phyloP scores from a whole-genome alignment of 2,888 invertebrate species.

The Melanostoma mellinum region DNA sequence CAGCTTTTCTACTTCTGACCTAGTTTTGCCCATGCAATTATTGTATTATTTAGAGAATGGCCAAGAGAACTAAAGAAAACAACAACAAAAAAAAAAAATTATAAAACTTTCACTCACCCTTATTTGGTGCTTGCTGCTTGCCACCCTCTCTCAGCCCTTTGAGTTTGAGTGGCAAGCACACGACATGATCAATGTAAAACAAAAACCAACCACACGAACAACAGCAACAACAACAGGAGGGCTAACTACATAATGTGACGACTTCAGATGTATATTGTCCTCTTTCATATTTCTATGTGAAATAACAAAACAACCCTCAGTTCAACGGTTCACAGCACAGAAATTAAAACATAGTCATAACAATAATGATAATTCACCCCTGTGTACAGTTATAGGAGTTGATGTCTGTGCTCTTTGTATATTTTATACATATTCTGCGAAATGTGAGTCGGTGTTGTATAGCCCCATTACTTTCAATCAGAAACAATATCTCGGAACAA shows the following conservation, averaged over 20 bases:
- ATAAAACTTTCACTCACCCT: slow-evolving; percentile 55
- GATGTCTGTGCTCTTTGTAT: slow-evolving; percentile 22
- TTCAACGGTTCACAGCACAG: slow-evolving; percentile 55
- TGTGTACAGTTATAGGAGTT: slow-evolving; percentile 4
- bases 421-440: slow-evolving; percentile 4
- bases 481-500: slow-evolving; percentile 65
- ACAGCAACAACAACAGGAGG: slow-evolving; percentile 21
- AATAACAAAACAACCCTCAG: slow-evolving; percentile 56
- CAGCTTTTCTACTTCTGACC: slow-evolving; percentile 62
- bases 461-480: slow-evolving; percentile 70
- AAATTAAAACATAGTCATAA: slow-evolving; percentile 71
- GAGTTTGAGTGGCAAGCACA: slow-evolving; percentile 21
- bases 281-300: slow-evolving; percentile 23
- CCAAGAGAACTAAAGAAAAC: slow-evolving; percentile 12
- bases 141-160: slow-evolving; percentile 14
- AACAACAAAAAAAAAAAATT: slow-evolving; percentile 48
- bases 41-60: slow-evolving; percentile 69
- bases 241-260: slow-evolving; percentile 55
- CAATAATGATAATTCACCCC: slow-evolving; percentile 68
- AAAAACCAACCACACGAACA: slow-evolving; percentile 32
- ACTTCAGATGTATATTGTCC: slow-evolving; percentile 42
- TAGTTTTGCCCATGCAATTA: slow-evolving; percentile 63
- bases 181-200: slow-evolving; percentile 58
- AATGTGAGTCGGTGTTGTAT: slow-evolving; percentile 2
- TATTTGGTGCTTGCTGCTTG: slow-evolving; percentile 29